A percentile compares a stretch with the other conserved stretches of the same genome.
These are phyloP conservation scores for Lagorchestes hirsutus DNA, from an alignment of 2,797 vertebrate genomes.

Conservation along the genomic window DNA sequence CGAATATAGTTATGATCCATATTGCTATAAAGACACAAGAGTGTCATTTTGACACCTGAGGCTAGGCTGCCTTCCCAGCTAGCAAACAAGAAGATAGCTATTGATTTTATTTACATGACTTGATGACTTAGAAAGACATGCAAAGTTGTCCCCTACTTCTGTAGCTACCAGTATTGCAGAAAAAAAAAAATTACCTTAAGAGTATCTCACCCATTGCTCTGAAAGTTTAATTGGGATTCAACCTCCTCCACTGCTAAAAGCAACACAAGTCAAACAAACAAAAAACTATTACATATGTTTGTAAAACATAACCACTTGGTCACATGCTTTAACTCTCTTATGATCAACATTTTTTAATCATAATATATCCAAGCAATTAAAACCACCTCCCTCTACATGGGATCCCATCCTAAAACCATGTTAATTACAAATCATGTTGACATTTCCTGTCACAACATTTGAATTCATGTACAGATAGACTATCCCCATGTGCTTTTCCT, in stretches of 20 bases:
- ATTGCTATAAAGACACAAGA: slow-evolving; percentile 45
- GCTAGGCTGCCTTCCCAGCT: slow-evolving; percentile 46
- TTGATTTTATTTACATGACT: slow-evolving; percentile 65
- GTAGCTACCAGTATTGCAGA: slow-evolving; percentile 44
- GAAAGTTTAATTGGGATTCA: slow-evolving; percentile 69
- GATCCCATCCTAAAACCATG: slow-evolving; percentile 62
- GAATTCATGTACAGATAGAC: slow-evolving; percentile 71
- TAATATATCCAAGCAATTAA: slow-evolving; percentile 72
- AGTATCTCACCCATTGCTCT: slow-evolving; percentile 66
- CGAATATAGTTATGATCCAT: slow-evolving; percentile 16
- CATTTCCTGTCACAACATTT: slow-evolving; percentile 77
- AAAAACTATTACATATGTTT: neutral
- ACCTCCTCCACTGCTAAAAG: slow-evolving; percentile 46
- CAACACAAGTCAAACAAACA: neutral
- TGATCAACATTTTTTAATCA: slow-evolving; percentile 72
- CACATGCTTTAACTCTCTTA: slow-evolving; percentile 72
- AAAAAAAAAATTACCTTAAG: slow-evolving; percentile 68
- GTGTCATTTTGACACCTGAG: slow-evolving; percentile 62
- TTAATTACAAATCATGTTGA: slow-evolving; percentile 71
- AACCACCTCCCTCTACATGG: slow-evolving; percentile 72
- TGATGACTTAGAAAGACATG: slow-evolving; percentile 62
- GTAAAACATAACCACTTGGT: slow-evolving; percentile 67
- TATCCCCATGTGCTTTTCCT: slow-evolving; percentile 34
- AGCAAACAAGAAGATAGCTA: slow-evolving; percentile 54
- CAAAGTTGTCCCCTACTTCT: slow-evolving; percentile 46